phyloP scores from a whole-genome alignment of 2,113 vertebrate genomes.

The Psammodynastes pulverulentus region DNA sequence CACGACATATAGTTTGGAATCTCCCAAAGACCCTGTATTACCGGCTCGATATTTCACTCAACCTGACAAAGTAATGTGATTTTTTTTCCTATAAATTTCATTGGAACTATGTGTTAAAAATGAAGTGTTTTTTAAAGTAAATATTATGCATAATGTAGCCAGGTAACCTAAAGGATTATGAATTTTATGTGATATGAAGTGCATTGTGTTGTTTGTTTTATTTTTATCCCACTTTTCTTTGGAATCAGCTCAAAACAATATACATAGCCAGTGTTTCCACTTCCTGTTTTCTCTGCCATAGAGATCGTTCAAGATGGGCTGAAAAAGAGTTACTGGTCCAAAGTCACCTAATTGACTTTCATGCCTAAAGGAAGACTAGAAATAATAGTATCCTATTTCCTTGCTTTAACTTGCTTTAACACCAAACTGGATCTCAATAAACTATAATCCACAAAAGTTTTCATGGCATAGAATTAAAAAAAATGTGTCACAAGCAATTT shows the following conservation, averaged over 20 bases:
- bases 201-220: background rate
- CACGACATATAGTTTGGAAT: slow-evolving; percentile 98
- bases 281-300: background rate
- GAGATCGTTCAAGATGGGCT: background rate
- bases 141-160: background rate
- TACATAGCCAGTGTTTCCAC: background rate
- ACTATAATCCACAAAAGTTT: background rate
- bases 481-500: background rate
- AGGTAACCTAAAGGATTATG: background rate
- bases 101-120: background rate
- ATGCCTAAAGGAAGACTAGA: background rate
- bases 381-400: background rate
- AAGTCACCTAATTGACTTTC: background rate
- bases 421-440: background rate
- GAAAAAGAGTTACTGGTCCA: background rate
- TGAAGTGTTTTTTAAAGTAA: background rate
- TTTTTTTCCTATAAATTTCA: background rate
- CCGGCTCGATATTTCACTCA: slow-evolving; percentile 95
- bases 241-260: background rate
- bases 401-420: background rate
- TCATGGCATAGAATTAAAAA: background rate
- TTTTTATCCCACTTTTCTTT: background rate
- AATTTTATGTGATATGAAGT: background rate
- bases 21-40: slow-evolving; percentile 95
- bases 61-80: slow-evolving; percentile 87